Evolutionary conservation across 1,140 invertebrate species (phyloP), one percentile per base, ranked within the genome.

Genomic region (Drosophila grimshawi): DNA sequence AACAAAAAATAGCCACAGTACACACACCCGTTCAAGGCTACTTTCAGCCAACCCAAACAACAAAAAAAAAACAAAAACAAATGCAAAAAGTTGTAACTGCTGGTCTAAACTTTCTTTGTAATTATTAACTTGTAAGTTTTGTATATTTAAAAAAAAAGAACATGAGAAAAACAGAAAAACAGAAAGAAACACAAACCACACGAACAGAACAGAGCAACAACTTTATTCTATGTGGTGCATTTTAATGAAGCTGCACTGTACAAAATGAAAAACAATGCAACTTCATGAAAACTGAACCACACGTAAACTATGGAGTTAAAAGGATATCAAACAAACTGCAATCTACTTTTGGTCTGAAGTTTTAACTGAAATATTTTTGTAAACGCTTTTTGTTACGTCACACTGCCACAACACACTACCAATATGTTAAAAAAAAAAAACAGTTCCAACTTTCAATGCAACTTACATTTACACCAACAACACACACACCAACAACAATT

Each of bases 71-170:
- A 39, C 4, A 43, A 43, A 19, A n/a, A 43, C 37, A 65, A 49
- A 56, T 60, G 53, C 61, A 63, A 27, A 32, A 51, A 19, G 55
- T 49, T 62, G 45, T 51, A 59, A 57, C 56, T 64, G 68, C 63
- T 64, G 70, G 66, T 81, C 66, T 79, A 76, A 67, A 80, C 63
- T 80, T 83, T 88, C 63, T 83, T 89, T 89, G 83, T 89, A 88
- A 88, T 86, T 86, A 88, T 74, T 86, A 88, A 80, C 62, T 70
- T 29, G 46, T 86, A 86, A 88, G 79, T 73, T 81, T 78, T 85
- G 68, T 83, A 85, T 69, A 77, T 77, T 60, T 76, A 80, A 76
- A 63, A 55, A 32, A 37, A 65, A 70, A 53, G 35, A 61, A 66
- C 48, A 56, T 56, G 57, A 72, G 56, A 59, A 37, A 68, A 76